Evolutionary conservation across 37 sponge, comb jelly and placozoan species (phyloP), one percentile per base, ranked within the genome.

Genomic region (Haliclona indistincta): DNA sequence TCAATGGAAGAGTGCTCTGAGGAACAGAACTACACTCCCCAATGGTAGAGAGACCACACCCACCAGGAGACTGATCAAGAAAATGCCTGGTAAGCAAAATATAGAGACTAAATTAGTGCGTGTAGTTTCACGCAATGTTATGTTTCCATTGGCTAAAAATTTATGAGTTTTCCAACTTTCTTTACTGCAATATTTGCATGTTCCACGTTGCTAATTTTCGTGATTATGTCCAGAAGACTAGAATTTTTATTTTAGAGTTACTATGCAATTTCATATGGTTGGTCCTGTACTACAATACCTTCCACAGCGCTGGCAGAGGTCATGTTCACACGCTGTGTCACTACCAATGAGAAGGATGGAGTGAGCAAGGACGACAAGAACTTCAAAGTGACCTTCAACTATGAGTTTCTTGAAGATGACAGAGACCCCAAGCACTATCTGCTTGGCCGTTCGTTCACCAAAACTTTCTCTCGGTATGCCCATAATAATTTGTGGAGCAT

Each of bases 271-370:
- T 47, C 10, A 47, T 47, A 17, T 47, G 10, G 15, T 47, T 47
- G 15, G 15, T 47, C 15, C 13, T 47, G 15, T 47, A 47, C 15
- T 10, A n/a, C 10, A 47, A 17, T 47, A 47, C 10, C 15, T 47
- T 17, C 10, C 63, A 20, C 71, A 79, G 96, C 88, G 3, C 83
- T 95, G 0, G 92, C 96, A 5, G 67, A 81, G 61, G 63, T 56
- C 20, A 88, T 92, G 36, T 88, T 96, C 75, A 93, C 92, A 69
- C 58, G 82, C 19, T 96, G 97, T 68, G 76, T 80, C 1, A 35
- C 30, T 0, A 86, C 84, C 52, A 95, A 91, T 64, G 72, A 28
- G 20, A 63, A 43, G 28, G 63, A 28, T 54, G 76, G 70, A 49
- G 64, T 47, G 32, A 71, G 22, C 34, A 44, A 41, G 41, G 69